These are phyloP conservation scores for Arvicanthis niloticus DNA, from an alignment of 2,113 vertebrate species.

Conservation along the genomic window DNA sequence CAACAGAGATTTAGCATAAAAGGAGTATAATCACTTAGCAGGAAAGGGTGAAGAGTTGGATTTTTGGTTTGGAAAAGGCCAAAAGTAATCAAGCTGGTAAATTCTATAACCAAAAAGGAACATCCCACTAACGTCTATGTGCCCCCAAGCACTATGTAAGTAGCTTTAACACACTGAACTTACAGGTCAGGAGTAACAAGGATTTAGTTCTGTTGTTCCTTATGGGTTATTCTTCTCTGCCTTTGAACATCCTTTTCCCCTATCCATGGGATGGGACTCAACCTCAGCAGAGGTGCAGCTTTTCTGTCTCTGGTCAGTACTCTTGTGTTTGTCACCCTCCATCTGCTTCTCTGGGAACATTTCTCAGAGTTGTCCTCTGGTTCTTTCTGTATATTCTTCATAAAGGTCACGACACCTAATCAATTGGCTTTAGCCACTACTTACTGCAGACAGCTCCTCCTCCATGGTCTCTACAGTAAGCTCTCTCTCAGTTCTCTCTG, in stretches of 20 bases:
- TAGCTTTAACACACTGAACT: neutral
- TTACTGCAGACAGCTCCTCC: neutral
- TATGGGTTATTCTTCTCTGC: neutral
- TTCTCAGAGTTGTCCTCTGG: neutral
- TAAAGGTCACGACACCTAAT: neutral
- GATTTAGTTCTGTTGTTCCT: neutral
- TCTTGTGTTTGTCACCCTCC: neutral
- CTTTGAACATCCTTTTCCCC: neutral
- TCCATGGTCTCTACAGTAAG: neutral
- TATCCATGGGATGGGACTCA: neutral
- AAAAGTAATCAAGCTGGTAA: neutral
- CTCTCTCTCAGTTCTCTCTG: neutral
- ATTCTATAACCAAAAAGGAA: neutral
- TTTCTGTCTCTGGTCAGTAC: neutral
- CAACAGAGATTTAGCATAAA: neutral
- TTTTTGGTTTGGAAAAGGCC: neutral
- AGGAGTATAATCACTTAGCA: neutral
- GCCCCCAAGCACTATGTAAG: neutral
- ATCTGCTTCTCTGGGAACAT: neutral
- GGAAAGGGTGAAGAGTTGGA: neutral
- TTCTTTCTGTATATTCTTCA: neutral
- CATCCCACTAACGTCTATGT: neutral
- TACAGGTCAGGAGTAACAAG: neutral
- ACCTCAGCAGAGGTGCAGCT: neutral
- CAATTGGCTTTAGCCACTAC: neutral